These are phyloP conservation scores for Porites evermanni DNA, from an alignment of 92 coral and sea anemone genomes.

Conservation along the genomic window DNA sequence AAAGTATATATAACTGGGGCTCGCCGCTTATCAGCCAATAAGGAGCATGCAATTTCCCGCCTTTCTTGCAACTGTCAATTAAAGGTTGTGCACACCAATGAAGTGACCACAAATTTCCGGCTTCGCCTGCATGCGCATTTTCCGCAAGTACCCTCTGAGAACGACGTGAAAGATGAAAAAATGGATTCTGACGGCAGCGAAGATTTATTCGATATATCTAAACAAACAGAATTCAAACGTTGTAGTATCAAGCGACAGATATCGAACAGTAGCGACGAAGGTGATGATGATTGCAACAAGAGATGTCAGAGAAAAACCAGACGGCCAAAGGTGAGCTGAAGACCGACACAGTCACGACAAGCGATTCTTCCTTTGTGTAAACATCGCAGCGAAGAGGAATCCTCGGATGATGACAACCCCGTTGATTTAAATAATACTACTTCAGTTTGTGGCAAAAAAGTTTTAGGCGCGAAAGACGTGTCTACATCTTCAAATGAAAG, in stretches of 20 bases:
- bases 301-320: conserved; percentile 6
- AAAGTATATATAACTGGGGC: neutral
- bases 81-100: conserved; percentile 19
- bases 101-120: conserved; percentile 33
- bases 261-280: conserved; percentile 33
- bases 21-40: conserved; percentile 7
- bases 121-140: conserved; percentile 1
- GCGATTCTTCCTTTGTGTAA: neutral
- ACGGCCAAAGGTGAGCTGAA: neutral
- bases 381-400: conserved; percentile 7
- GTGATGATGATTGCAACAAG: neutral
- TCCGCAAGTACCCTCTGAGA: neutral
- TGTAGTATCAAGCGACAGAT: conserved; percentile 21
- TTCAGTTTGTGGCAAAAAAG: conserved; percentile 33
- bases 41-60: conserved; percentile 9
- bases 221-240: conserved; percentile 8
- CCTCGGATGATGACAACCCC: conserved; percentile 30
- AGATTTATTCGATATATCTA: neutral
- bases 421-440: conserved; percentile 17
- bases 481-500: conserved; percentile 37
- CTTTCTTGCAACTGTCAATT: conserved; percentile 29
- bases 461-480: conserved; percentile 9
- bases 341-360: conserved; percentile 23
- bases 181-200: conserved; percentile 14
- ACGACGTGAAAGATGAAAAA: neutral